Evolutionary conservation across 2,888 invertebrate species (phyloP), one percentile per base, ranked within the genome.

Genomic region (Glyphotaelius pellucidus): DNA sequence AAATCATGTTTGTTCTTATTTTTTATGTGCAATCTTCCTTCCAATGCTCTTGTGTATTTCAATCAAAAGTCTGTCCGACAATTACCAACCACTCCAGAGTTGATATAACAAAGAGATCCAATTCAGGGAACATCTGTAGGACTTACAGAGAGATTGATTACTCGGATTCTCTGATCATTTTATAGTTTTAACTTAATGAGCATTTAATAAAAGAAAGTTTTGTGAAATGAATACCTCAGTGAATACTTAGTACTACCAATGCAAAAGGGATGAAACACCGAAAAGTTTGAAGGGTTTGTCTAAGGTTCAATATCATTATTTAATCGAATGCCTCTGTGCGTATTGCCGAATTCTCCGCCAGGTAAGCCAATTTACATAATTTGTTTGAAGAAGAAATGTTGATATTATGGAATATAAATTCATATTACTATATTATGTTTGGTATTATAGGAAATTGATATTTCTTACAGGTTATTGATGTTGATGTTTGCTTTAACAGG

Each of bases 1-100:
- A 90, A 87, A 90, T 38, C 32, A 79, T 88, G 92, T 90, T 93
- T 93, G 92, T 93, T 93, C 92, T 90, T 92, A 92, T 93, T 92
- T 93, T 81, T 84, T 92, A 90, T 67, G 9, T 67, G n/a, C 67
- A 67, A 67, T 67, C 67, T 25, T n/a, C 25, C n/a, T 67, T 25
- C 67, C 9, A 67, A 67, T 67, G 7, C 52, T 67, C 19, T 67
- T 67, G 25, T 67, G 4, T 3, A 67, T 67, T 15, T 67, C 52
- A 25, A 25, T 25, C 19, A 67, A 52, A 52, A 15, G 25, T 67
- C 52, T 67, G 19, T 15, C 25, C 52, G 19, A 38, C 38, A 38
- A 38, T 52, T 47, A 47, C 52, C 67, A 67, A 67, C 25, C 67
- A n/a, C 67, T 25, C 67, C 67, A 67, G 67, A n/a, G 67, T 67